Percentiles rank a stretch among this genome's conserved stretches.
phyloP scores from a whole-genome alignment of 1,140 invertebrate genomes.

The Cepaea nemoralis region DNA sequence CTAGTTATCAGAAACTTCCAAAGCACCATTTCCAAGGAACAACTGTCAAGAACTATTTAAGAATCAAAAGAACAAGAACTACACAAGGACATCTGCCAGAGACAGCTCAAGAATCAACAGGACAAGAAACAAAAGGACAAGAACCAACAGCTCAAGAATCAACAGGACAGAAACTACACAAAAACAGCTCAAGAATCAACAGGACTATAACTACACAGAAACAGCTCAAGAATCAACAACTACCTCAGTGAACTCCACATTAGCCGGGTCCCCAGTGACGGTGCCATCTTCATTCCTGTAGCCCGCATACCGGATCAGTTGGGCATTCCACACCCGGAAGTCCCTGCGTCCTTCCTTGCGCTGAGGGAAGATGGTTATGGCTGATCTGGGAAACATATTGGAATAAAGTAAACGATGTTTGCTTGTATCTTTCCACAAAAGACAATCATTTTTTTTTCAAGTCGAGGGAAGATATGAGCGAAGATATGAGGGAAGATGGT shows the following conservation, averaged over 20 bases:
- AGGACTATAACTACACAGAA: neutral
- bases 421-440: too few species aligned
- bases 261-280: slow-evolving; percentile 72
- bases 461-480: too few species aligned
- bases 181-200: neutral
- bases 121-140: neutral
- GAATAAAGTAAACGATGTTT: too few species aligned
- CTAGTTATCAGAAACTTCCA: too few species aligned
- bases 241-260: slow-evolving; percentile 91
- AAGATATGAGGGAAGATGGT: too few species aligned
- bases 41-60: neutral
- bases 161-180: neutral
- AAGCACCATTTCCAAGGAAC: too few species aligned
- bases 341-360: slow-evolving; percentile 85
- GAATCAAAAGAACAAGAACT: neutral
- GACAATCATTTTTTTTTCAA: neutral
- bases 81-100: neutral
- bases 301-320: slow-evolving; percentile 90
- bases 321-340: slow-evolving; percentile 92
- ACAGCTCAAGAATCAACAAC: too few species aligned
- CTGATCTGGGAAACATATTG: slow-evolving; percentile 79
- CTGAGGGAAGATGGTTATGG: slow-evolving; percentile 94
- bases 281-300: slow-evolving; percentile 75
- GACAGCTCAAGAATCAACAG: neutral
- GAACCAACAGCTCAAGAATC: neutral